Conservation (phyloP, 2,797 vertebrate genomes). For the Crypturellus tataupa region DNA sequence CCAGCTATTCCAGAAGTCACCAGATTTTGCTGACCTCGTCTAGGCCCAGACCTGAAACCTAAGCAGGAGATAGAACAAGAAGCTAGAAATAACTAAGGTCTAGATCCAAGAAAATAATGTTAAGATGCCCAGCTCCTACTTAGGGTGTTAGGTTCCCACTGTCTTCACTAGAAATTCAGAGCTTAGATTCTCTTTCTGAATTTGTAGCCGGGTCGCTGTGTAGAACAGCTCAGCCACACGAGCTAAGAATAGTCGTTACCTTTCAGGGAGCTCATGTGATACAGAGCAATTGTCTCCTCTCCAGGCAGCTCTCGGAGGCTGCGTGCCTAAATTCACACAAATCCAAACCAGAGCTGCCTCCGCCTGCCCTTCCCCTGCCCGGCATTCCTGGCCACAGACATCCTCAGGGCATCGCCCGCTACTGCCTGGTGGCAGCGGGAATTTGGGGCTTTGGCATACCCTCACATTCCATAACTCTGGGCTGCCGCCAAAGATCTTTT, state of each 20-base stretch:
- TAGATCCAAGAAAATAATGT: neutral
- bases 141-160: neutral
- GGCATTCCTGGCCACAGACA: accelerated
- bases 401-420: neutral
- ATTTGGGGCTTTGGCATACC: neutral
- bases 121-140: neutral
- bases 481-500: neutral
- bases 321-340: neutral
- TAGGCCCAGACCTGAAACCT: neutral
- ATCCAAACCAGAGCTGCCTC: neutral
- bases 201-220: neutral
- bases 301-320: neutral
- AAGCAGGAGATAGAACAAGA: neutral
- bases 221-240: neutral
- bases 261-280: neutral
- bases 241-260: neutral
- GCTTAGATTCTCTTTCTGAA: neutral
- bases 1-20: neutral
- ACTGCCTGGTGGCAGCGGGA: neutral
- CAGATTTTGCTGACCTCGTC: neutral
- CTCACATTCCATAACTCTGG: neutral
- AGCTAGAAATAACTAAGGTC: neutral
- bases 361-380: neutral
- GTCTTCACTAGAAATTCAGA: neutral
- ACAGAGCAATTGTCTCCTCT: neutral